Base-by-base conservation (phyloP, 2,888 invertebrate genomes). In the Dolichomitus sp. region DNA sequence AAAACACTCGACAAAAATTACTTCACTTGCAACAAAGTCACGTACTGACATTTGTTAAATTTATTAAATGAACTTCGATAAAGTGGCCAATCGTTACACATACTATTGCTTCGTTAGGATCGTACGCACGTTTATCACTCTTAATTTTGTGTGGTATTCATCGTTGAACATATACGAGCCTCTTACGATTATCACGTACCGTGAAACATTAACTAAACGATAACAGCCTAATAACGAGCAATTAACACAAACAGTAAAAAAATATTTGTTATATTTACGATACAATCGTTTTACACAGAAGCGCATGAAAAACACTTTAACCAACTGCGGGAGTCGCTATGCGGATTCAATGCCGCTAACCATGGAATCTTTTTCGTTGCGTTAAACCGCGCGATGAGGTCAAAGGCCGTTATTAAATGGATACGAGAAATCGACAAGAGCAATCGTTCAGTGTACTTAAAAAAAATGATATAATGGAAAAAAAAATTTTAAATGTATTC, bases 221-320 rank as follows among this genome's bases (percentile, higher is more conserved):
- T 65, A 65, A 45, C 14, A 45, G n/a, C 14, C 45, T 27, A 65
- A 65, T 65, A 65, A 65, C 27, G 9, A 23, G 45, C 27, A 65
- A 65, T 65, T 65, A 65, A 42, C 40, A 65, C 45, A 27, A 42
- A 23, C 23, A 11, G 65, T 65, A 65, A 65, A 65, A 65, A 65
- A 45, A 65, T n/a, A 45, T 65, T 61, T 61, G 27, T 61, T 40
- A 45, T 45, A 45, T 45, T 12, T 14, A 14, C 48, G 48, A 17
- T 17, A 48, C 14, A 48, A 48, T 48, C n/a, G n/a, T 48, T 48
- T 17, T 37, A 48, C 48, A 48, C 42, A 48, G n/a, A 48, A 48
- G 48, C 6, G 17, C n/a, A 6, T 1, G 48, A 3, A 48, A 48
- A 48, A 48, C 48, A 48, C 4, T 42, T 42, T 14, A 17, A 4